phyloP scores from a whole-genome alignment of 2,113 vertebrate species.

The Isichthys henryi region DNA sequence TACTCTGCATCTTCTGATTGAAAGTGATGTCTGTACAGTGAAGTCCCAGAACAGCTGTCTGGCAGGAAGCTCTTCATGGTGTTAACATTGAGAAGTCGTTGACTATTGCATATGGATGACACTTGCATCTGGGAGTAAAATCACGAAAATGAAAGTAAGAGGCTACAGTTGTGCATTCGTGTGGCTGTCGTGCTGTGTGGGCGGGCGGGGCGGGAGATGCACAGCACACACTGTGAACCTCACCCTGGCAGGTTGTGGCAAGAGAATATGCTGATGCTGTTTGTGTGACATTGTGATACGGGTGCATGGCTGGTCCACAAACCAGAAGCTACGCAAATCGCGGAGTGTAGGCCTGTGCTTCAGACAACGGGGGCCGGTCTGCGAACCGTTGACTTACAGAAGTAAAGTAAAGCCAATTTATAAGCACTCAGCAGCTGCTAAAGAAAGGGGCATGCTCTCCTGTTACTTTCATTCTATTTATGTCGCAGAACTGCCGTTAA shows the following conservation, averaged over 20 bases:
- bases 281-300: neutral
- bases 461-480: neutral
- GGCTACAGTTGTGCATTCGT: neutral
- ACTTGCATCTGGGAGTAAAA: neutral
- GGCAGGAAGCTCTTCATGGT: neutral
- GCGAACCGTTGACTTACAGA: neutral
- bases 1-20: neutral
- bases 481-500: neutral
- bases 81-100: neutral
- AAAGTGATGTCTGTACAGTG: neutral
- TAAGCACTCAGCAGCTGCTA: neutral
- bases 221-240: neutral
- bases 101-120: neutral
- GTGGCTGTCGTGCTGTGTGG: neutral
- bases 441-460: neutral
- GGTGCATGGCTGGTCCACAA: neutral
- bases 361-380: neutral
- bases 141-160: neutral
- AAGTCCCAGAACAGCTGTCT: neutral
- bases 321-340: neutral
- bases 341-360: neutral
- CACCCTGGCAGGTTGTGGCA: neutral
- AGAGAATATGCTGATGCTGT: neutral
- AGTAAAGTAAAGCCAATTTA: neutral
- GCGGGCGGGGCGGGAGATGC: neutral